Percentiles rank a stretch among this genome's conserved stretches.
These are phyloP conservation scores for Gortyna flavago DNA, from an alignment of 2,888 invertebrate genomes.

Conservation along the genomic window DNA sequence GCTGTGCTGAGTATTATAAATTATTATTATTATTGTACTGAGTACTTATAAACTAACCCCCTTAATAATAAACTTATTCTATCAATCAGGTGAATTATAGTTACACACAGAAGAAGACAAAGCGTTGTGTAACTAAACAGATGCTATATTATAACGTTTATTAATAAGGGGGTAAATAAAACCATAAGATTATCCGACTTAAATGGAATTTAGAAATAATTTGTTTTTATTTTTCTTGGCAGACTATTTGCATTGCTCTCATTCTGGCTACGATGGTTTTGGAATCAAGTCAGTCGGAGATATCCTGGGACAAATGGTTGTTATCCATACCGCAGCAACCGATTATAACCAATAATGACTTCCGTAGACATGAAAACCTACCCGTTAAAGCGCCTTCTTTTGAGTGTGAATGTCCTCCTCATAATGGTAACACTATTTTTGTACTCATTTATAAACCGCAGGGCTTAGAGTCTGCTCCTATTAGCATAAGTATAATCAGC, in stretches of 20 bases:
- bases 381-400: conserved; percentile 62
- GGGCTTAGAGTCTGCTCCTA: background rate
- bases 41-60: no score
- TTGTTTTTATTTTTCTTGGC: conserved; percentile 46
- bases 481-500: background rate
- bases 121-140: no score
- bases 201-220: background rate
- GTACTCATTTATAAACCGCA: background rate
- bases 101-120: no score
- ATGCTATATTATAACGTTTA: no score
- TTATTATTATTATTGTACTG: no score
- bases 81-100: no score
- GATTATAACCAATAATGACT: conserved; percentile 46
- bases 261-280: conserved; percentile 36
- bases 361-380: conserved; percentile 63
- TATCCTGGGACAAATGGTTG: conserved; percentile 71
- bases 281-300: conserved; percentile 23
- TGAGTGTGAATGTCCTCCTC: conserved; percentile 78
- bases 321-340: conserved; percentile 65
- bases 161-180: no score
- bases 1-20: no score
- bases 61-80: no score
- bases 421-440: conserved; percentile 69
- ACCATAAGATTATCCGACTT: background rate
- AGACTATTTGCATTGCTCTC: conserved; percentile 57